These are phyloP conservation scores for Amiota communis DNA, from an alignment of 2,888 invertebrate genomes.

Conservation along the genomic window DNA sequence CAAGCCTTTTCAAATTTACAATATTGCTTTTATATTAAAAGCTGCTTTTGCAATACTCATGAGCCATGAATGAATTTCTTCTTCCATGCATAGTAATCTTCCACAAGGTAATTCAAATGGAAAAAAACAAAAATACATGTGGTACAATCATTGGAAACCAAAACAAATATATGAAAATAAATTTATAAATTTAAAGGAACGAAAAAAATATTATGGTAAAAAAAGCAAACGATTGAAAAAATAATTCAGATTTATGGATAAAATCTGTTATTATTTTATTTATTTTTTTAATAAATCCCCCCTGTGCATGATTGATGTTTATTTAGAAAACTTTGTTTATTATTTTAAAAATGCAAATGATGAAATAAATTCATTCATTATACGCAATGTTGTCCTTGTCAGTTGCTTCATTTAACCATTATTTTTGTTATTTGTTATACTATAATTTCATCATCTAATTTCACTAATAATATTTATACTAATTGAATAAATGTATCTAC, in stretches of 20 bases:
- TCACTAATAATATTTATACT: no score
- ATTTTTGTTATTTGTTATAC: no score
- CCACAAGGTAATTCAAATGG: constrained; percentile 44
- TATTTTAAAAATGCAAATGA: not conserved
- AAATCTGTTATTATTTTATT: not conserved
- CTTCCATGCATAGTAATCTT: constrained; percentile 54
- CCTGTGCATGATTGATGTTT: not conserved
- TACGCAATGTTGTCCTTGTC: constrained; percentile 48
- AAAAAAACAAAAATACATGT: not conserved
- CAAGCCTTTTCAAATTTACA: no score
- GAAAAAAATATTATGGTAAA: not conserved
- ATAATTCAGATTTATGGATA: constrained; percentile 14
- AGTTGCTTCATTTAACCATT: not conserved
- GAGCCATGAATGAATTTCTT: constrained; percentile 5
- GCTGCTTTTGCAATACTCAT: not conserved
- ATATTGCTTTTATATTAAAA: not conserved
- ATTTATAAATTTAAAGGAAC: not conserved
- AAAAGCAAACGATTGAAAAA: not conserved
- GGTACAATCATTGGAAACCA: not conserved
- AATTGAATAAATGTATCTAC: not conserved
- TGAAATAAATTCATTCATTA: constrained; percentile 47
- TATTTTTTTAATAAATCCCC: not conserved
- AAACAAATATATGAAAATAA: not conserved
- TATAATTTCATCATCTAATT: no score
- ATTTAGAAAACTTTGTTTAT: not conserved